A percentile compares a stretch with the other conserved stretches of the same genome.
Evolutionary conservation across 2,113 vertebrate genomes (phyloP).

Genomic region (Oncorhynchus masou): DNA sequence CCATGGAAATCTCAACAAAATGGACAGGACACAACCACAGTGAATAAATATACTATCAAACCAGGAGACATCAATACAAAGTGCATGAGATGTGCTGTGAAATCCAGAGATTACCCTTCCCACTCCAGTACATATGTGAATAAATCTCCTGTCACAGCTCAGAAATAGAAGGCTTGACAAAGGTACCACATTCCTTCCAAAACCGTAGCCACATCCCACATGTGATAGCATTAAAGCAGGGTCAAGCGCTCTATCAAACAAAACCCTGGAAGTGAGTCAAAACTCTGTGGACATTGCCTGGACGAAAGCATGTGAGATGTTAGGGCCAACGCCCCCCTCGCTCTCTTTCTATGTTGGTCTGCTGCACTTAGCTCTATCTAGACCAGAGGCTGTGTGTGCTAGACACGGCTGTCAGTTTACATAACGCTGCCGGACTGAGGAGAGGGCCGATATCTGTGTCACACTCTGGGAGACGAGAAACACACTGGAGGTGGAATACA

Average conservation of each 20-base stretch:
- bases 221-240: not conserved
- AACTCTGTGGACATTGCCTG: not conserved
- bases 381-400: slow-evolving; percentile 17
- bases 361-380: not conserved
- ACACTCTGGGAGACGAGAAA: not conserved
- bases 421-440: not conserved
- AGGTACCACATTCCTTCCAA: not conserved
- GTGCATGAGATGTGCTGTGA: not conserved
- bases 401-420: slow-evolving; percentile 27
- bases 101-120: not conserved
- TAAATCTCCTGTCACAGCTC: not conserved
- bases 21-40: not conserved
- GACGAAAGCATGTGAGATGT: not conserved
- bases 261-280: slow-evolving; percentile 9
- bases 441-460: slow-evolving; percentile 13
- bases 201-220: not conserved
- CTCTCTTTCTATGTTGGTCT: not conserved
- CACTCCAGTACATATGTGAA: not conserved
- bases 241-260: slow-evolving; percentile 13
- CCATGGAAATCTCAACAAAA: slow-evolving; percentile 9
- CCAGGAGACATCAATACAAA: not conserved
- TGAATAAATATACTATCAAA: slow-evolving; percentile 4
- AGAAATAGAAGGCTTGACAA: slow-evolving; percentile 7
- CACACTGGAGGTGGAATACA: not conserved
- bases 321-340: not conserved